These are phyloP conservation scores for Triplophysa dalaica DNA, from an alignment of 2,113 vertebrate genomes.

Conservation along the genomic window DNA sequence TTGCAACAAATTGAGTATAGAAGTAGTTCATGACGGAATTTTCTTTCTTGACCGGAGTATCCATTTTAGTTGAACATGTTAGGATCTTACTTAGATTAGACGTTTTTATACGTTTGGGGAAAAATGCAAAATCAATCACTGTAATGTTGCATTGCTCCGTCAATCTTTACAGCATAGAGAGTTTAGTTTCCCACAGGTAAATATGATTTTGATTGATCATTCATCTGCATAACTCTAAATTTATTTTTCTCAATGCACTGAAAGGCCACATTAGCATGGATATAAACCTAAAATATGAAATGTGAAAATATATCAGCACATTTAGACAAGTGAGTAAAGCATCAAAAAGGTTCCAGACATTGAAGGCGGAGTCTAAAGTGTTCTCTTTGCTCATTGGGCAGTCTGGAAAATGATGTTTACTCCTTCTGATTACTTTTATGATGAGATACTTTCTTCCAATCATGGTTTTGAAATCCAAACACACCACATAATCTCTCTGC, in stretches of 20 bases:
- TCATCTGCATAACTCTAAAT: background rate
- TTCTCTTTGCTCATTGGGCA: slow-evolving; percentile 9
- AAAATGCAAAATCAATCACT: background rate
- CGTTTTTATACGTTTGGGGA: too few species aligned
- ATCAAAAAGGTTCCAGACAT: background rate
- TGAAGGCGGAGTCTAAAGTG: slow-evolving; percentile 16
- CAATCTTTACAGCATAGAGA: background rate
- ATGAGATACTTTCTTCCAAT: slow-evolving; percentile 42
- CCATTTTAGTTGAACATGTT: too few species aligned
- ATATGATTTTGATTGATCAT: background rate
- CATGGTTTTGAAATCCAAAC: slow-evolving; percentile 40
- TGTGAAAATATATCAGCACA: background rate
- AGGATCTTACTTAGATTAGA: too few species aligned
- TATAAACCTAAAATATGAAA: background rate
- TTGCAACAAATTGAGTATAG: too few species aligned
- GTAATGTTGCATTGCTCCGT: background rate
- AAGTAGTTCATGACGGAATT: too few species aligned
- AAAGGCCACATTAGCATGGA: background rate
- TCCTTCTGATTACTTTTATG: slow-evolving; percentile 34
- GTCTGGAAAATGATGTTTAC: slow-evolving; percentile 20
- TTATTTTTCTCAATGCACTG: background rate
- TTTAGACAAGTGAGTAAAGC: background rate
- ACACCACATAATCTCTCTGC: slow-evolving; percentile 36
- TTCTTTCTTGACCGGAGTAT: too few species aligned
- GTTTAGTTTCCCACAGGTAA: background rate